Evolutionary conservation across 1,140 invertebrate species (phyloP), one percentile per base, ranked within the genome.

Genomic region (Caenorhabditis briggsae): DNA sequence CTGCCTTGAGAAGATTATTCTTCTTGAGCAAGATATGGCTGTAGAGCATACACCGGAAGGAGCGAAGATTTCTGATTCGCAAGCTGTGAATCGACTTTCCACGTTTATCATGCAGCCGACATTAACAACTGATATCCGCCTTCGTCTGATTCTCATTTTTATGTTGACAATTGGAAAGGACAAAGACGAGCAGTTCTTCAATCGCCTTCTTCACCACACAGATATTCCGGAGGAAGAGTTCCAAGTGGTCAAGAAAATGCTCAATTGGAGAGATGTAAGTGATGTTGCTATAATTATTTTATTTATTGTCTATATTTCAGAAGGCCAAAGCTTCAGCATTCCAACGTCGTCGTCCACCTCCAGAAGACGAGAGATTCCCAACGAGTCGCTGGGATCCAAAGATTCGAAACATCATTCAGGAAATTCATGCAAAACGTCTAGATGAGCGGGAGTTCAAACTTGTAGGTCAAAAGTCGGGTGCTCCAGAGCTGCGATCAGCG

Each of bases 361-460:
- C 70, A 9, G 43, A 50, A 50, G 70, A 78, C n/a, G 70, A 78
- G 9, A n/a, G 70, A 41, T 78, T 20, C 23, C n/a, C 46, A 9
- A 20, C 70, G 20, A 78, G 70, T 78, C 70, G 70, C 2, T 78
- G 70, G 70, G 70, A 78, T 48, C 70, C 70, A 46, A 78, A 78
- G n/a, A 50, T 78, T 23, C n/a, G 14, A 12, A 78, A 25, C 23
- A 5, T 78, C 5, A 50, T 78, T 53, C 46, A 78, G n/a, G 70
- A 78, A 2, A 50, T 78, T 9, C n/a, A 53, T 1, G 33, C 48
- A 16, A 78, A 50, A 25, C 43, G 46, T 11, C 46, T 78, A 6
- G 46, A 78, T 53, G 70, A 78, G 9, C 43, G 70, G n/a, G 70
- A 50, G n/a, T 78, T 78, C 46, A 78, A 78, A n/a, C 6, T 78